A percentile compares a stretch with the other conserved stretches of the same genome.
phyloP scores from a whole-genome alignment of 1,140 invertebrate species.

The Chironomus tepperi region DNA sequence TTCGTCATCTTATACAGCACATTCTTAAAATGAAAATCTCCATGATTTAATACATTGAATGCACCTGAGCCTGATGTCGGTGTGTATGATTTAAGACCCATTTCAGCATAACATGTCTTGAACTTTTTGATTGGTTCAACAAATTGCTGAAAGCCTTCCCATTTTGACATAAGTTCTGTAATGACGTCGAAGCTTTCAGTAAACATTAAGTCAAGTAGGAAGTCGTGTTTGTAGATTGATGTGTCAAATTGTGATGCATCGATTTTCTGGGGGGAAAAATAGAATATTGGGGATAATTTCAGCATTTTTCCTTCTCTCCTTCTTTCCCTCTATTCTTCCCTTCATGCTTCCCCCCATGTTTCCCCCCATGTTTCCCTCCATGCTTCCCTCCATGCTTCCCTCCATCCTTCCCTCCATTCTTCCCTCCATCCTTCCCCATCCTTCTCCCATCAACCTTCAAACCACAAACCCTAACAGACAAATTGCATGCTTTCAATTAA shows the following conservation, averaged over 20 bases:
- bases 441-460: no score
- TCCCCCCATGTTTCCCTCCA: no score
- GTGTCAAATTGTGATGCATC: background rate
- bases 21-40: slow-evolving; percentile 7
- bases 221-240: background rate
- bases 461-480: no score
- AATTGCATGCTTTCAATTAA: no score
- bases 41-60: background rate
- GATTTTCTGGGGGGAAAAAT: background rate
- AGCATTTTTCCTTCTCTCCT: no score
- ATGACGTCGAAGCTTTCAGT: background rate
- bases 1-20: background rate
- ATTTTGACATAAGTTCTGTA: background rate
- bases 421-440: no score
- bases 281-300: background rate
- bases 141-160: background rate
- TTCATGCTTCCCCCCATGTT: no score
- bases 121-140: background rate
- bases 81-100: background rate
- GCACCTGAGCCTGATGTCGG: background rate
- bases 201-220: background rate
- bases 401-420: no score
- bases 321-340: no score
- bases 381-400: no score
- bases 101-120: background rate